These are phyloP conservation scores for Mycetomoellerius zeteki DNA, from an alignment of 1,140 invertebrate species.

Conservation along the genomic window DNA sequence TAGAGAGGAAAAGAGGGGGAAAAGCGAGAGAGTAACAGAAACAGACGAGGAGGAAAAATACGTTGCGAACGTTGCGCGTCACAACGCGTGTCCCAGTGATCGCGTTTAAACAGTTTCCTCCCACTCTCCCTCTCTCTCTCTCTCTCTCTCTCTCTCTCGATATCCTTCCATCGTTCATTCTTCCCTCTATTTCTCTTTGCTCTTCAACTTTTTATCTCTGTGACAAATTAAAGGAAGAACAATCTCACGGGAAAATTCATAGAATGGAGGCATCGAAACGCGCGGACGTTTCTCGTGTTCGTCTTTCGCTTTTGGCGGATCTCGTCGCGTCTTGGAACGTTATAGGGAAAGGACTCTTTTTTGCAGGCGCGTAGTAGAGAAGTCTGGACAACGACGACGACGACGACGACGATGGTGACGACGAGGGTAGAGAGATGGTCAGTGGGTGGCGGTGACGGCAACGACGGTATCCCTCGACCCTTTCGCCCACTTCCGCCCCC, in stretches of 20 bases:
- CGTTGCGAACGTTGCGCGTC: conserved; percentile 2
- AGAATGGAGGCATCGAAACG: conserved; percentile 32
- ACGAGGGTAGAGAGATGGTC: conserved; percentile 74
- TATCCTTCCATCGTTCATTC: neutral
- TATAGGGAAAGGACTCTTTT: conserved; percentile 40
- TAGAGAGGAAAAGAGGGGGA: conserved; percentile 18
- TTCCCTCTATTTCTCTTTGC: neutral
- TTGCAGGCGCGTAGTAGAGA: conserved; percentile 57
- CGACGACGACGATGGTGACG: conserved; percentile 38
- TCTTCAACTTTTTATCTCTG: conserved; percentile 51
- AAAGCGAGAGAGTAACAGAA: conserved; percentile 11
- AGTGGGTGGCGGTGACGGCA: conserved; percentile 79
- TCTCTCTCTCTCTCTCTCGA: neutral
- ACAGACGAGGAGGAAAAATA: conserved; percentile 42
- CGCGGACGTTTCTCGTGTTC: conserved; percentile 10
- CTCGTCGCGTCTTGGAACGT: conserved; percentile 60
- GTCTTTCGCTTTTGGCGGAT: conserved; percentile 4
- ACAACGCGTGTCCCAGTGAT: conserved; percentile 35
- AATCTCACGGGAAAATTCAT: neutral
- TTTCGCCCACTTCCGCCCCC: conserved; percentile 73
- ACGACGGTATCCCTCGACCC: conserved; percentile 72
- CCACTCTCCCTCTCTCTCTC: neutral
- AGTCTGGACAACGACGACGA: conserved; percentile 46
- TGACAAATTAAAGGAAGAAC: conserved; percentile 41
- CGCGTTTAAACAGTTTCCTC: conserved; percentile 56